Percentiles rank a stretch among this genome's conserved stretches.
Evolutionary conservation across 2,113 vertebrate genomes (phyloP).

Genomic region (Cynoglossus semilaevis): DNA sequence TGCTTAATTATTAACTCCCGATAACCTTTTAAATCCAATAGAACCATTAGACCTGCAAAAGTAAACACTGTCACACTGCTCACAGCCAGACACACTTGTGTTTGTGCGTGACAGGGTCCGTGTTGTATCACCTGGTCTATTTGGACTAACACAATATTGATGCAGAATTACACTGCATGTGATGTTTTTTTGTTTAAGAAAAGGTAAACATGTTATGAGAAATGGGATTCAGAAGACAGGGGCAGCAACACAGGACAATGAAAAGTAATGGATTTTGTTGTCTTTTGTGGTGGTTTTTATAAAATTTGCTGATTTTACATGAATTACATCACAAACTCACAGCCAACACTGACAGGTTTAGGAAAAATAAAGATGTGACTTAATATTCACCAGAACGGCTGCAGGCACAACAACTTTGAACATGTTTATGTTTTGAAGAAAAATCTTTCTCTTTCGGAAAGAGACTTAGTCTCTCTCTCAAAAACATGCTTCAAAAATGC

Average conservation of each 20-base stretch:
- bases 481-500: too few relatives aligned
- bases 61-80: slow-evolving; percentile 25
- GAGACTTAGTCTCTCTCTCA: too few relatives aligned
- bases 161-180: neutral
- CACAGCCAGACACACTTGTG: neutral
- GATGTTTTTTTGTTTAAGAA: neutral
- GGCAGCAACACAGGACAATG: too few relatives aligned
- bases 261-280: too few relatives aligned
- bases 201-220: neutral
- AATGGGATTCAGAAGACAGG: neutral
- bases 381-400: slow-evolving; percentile 1
- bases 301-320: neutral
- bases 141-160: neutral
- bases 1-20: slow-evolving; percentile 29
- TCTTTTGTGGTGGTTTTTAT: too few relatives aligned
- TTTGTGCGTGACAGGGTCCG: neutral
- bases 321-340: neutral
- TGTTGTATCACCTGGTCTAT: neutral
- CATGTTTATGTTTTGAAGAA: too few relatives aligned
- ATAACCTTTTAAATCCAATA: slow-evolving; percentile 49
- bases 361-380: neutral
- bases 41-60: slow-evolving; percentile 18
- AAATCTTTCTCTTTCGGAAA: too few relatives aligned
- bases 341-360: neutral
- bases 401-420: slow-evolving; percentile 12